Conservation (phyloP, 2,113 vertebrate genomes). For the Tympanuchus pallidicinctus region DNA sequence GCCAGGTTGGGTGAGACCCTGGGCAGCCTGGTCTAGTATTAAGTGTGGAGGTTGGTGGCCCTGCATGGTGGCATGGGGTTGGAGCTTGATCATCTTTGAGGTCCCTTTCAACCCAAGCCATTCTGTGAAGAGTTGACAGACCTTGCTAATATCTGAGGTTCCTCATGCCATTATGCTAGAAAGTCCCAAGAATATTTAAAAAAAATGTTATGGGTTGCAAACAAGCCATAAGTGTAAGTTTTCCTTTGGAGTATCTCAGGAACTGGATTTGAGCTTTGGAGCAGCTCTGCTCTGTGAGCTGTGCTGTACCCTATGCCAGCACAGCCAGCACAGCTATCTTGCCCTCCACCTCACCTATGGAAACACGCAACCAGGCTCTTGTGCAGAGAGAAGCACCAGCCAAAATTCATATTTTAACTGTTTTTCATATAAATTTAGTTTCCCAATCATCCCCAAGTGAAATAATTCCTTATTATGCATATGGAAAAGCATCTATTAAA, state of each 20-base stretch:
- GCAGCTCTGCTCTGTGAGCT: background rate
- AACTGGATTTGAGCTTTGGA: background rate
- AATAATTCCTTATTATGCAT: slow-evolving; percentile 47
- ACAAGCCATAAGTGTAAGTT: background rate
- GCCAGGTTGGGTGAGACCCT: no score
- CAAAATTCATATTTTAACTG: background rate
- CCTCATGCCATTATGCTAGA: background rate
- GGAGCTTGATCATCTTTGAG: no score
- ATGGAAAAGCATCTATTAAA: slow-evolving; percentile 30
- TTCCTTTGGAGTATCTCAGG: background rate
- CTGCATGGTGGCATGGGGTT: no score
- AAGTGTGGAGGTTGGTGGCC: no score
- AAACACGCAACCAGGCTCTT: background rate
- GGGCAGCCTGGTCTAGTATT: no score
- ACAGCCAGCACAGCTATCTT: background rate
- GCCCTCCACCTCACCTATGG: background rate
- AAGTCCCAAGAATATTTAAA: background rate
- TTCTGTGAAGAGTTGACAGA: background rate
- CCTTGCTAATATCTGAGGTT: accelerated
- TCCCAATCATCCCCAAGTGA: slow-evolving; percentile 30
- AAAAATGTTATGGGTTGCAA: background rate
- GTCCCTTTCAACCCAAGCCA: no score
- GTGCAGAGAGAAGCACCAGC: background rate
- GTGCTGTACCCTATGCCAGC: accelerated
- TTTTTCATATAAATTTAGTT: slow-evolving; percentile 28